Conservation (phyloP, 2,113 vertebrate genomes). For the Rhinolophus ferrumequinum region DNA sequence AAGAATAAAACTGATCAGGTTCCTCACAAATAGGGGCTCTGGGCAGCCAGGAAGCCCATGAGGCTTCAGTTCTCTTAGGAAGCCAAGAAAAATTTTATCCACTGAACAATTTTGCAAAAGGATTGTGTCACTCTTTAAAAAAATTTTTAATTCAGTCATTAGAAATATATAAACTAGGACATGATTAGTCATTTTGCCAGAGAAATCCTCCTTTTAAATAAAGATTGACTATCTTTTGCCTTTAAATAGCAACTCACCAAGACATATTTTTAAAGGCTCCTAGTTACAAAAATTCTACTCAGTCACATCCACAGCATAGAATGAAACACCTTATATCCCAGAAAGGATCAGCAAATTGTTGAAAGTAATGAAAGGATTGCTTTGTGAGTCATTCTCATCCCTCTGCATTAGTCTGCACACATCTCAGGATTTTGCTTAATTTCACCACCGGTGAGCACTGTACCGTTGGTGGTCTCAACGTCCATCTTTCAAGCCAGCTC, state of each 20-base stretch:
- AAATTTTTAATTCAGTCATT: background rate
- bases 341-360: background rate
- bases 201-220: background rate
- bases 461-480: background rate
- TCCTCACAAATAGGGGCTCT: too few relatives aligned
- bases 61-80: too few relatives aligned
- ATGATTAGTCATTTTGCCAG: background rate
- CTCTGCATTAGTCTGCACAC: fast-evolving
- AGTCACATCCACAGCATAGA: background rate
- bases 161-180: background rate
- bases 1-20: too few relatives aligned
- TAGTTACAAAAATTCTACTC: slow-evolving; percentile 22
- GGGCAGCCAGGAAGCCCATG: background rate
- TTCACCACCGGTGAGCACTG: fast-evolving
- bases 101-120: background rate
- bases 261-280: background rate
- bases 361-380: background rate
- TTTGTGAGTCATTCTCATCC: background rate
- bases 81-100: background rate
- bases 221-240: background rate
- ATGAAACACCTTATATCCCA: background rate
- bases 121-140: background rate
- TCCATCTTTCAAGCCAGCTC: too few relatives aligned
- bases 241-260: slow-evolving; percentile 47
- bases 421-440: background rate